Conservation (phyloP, 2,888 invertebrate species). For the Subacronicta megacephala region DNA sequence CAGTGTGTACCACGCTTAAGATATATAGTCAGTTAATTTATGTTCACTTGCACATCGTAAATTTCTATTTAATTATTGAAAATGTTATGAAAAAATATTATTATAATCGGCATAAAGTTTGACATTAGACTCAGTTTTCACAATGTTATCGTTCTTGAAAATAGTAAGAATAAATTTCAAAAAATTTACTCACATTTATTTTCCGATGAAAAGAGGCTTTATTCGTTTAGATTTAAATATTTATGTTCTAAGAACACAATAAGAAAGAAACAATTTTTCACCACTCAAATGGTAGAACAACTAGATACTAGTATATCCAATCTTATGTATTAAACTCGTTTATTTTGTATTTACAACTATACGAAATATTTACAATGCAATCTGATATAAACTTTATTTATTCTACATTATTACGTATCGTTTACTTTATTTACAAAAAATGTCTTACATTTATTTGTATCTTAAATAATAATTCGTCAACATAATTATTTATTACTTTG, state of each 20-base stretch:
- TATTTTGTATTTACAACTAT: constrained; percentile 79
- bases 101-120: too few relatives aligned
- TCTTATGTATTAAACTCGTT: constrained; percentile 63
- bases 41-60: too few relatives aligned
- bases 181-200: constrained; percentile 1
- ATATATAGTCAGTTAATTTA: too few relatives aligned
- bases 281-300: constrained; percentile 75
- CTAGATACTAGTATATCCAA: constrained; percentile 60
- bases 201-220: constrained; percentile 46
- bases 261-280: constrained; percentile 70
- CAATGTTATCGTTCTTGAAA: not conserved
- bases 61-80: too few relatives aligned
- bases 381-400: constrained; percentile 78
- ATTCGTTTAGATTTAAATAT: constrained; percentile 51
- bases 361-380: constrained; percentile 82
- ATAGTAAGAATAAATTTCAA: not conserved
- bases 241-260: constrained; percentile 85
- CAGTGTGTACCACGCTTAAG: constrained; percentile 21
- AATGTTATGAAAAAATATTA: too few relatives aligned
- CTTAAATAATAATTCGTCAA: constrained; percentile 49
- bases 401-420: constrained; percentile 60
- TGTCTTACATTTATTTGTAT: constrained; percentile 54
- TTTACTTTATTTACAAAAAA: constrained; percentile 60
- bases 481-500: constrained; percentile 20
- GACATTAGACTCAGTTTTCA: too few relatives aligned